Percentiles rank a stretch among this genome's conserved stretches.
phyloP scores from a whole-genome alignment of 2,113 vertebrate genomes.

The Bufo bufo region DNA sequence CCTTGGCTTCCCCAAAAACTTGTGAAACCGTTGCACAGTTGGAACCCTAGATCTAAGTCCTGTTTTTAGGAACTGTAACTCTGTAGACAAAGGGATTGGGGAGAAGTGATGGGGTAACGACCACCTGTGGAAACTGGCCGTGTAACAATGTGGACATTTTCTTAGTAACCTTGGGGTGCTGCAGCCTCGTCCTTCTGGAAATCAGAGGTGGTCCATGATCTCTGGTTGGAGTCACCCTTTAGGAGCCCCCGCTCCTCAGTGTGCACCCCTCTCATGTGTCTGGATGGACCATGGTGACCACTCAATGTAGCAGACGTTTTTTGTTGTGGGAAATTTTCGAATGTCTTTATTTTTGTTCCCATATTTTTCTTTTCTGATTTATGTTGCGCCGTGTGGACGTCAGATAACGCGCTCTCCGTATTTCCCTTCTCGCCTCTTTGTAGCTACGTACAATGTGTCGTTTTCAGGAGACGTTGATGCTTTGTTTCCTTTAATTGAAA shows the following conservation, averaged over 20 bases:
- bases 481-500: conserved; percentile 2
- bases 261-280: background rate
- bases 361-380: background rate
- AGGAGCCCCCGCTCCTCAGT: background rate
- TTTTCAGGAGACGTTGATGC: background rate
- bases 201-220: too few relatives aligned
- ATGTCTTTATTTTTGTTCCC: background rate
- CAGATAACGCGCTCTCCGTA: background rate
- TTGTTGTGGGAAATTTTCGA: background rate
- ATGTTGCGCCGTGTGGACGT: background rate
- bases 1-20: too few relatives aligned
- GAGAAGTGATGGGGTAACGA: too few relatives aligned
- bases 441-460: background rate
- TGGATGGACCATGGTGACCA: background rate
- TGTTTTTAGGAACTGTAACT: too few relatives aligned
- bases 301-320: background rate
- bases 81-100: too few relatives aligned
- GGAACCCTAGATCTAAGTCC: too few relatives aligned
- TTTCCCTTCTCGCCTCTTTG: background rate
- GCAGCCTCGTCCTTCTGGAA: too few relatives aligned
- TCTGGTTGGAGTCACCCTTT: too few relatives aligned
- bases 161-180: too few relatives aligned
- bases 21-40: too few relatives aligned
- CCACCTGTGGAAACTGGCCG: too few relatives aligned
- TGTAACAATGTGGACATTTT: too few relatives aligned